Base-by-base conservation (phyloP, 1,140 invertebrate genomes). In the Caenorhabditis latens region DNA sequence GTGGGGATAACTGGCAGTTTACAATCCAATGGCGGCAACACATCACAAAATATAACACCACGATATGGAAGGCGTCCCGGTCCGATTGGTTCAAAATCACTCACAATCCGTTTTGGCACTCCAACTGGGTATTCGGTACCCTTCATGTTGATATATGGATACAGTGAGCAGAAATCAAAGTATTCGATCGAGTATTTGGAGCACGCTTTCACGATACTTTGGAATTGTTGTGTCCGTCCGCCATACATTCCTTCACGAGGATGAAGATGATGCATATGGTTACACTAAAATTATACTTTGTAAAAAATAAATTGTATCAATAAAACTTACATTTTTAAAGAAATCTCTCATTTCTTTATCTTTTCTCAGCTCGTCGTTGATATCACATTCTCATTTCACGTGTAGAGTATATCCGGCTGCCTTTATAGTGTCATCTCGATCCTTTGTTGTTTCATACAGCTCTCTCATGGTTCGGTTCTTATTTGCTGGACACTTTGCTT, bases 321-420 rank as follows among this genome's bases (percentile, higher is more conserved):
- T 13, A 58, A 57, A 58, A 58, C 55, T 19, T n/a, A 58, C 55
- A 58, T 58, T 58, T 58, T 58, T 58, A 19, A 58, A 58, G 19
- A 58, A 58, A 19, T 19, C 6, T n/a, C 19, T 58, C 55, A 58
- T 58, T 58, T 58, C 55, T n/a, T 14, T 19, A n/a, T 58, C n/a
- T 7, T 16, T 58, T 16, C 19, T 6, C 55, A 58, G 1, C 4
- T 58, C 19, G 1, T 58, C 55, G 13, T 19, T 11, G 13, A 58
- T 16, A n/a, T 58, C 55, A 58, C 55, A 58, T n/a, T 58, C 55
- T 8, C 55, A 58, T 11, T 14, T 6, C 0, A 58, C 55, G 4
- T 58, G 55, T 6, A 58, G 14, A n/a, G 55, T 58, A 19, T 58
- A 58, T 58, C 55, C 55, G 19, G 14, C n/a, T n/a, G 13, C 14